Evolutionary conservation across 2,888 invertebrate genomes (phyloP).

Genomic region (Ariolimax columbianus): DNA sequence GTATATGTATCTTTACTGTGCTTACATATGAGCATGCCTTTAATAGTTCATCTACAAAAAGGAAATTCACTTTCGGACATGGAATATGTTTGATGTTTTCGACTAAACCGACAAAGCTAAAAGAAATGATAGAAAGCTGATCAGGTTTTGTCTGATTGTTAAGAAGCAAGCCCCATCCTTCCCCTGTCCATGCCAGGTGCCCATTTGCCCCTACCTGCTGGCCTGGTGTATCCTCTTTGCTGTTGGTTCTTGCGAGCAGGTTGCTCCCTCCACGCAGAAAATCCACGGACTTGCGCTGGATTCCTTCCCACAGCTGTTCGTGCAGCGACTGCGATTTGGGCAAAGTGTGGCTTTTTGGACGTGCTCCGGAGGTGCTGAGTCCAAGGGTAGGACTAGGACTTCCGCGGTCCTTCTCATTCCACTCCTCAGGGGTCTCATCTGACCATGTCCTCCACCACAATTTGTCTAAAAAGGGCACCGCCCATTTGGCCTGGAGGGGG

Average conservation of each 20-base stretch:
- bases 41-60: neutral
- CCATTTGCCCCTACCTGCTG: conserved; percentile 46
- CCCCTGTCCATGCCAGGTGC: conserved; percentile 36
- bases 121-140: conserved; percentile 1
- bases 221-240: conserved; percentile 69
- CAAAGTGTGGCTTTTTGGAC: conserved; percentile 71
- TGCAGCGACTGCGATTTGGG: conserved; percentile 71
- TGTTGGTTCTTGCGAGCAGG: conserved; percentile 69
- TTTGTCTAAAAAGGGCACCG: conserved; percentile 61
- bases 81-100: neutral
- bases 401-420: conserved; percentile 57
- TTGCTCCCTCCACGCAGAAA: conserved; percentile 72
- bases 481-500: conserved; percentile 70
- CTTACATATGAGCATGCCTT: conserved; percentile 10
- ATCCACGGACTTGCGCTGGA: conserved; percentile 73
- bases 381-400: conserved; percentile 60
- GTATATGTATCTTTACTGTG: neutral
- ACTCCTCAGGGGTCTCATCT: conserved; percentile 72
- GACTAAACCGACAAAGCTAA: neutral
- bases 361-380: conserved; percentile 45
- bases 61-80: neutral
- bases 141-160: too few species aligned
- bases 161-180: neutral
- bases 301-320: conserved; percentile 74
- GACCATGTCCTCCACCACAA: conserved; percentile 67